These are phyloP conservation scores for Jordanella pulchra DNA, from an alignment of 2,797 vertebrate species.

Conservation along the genomic window DNA sequence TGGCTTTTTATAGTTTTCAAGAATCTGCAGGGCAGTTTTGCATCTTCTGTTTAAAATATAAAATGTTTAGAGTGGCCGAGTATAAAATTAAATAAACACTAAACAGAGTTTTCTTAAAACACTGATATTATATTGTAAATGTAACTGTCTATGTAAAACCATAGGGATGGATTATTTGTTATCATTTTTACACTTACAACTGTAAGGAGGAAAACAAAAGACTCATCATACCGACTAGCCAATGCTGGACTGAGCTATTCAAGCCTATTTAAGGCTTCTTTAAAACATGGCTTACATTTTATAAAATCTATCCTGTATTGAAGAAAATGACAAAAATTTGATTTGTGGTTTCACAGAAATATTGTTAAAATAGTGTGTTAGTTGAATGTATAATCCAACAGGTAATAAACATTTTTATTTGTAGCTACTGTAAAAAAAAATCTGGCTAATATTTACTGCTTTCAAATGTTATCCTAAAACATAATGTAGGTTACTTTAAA, in stretches of 20 bases:
- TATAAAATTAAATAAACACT: neutral
- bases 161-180: neutral
- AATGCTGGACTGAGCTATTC: neutral
- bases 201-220: neutral
- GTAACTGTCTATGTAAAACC: neutral
- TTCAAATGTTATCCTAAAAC: neutral
- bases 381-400: neutral
- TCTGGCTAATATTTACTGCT: neutral
- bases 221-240: neutral
- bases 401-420: neutral
- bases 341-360: neutral
- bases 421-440: neutral
- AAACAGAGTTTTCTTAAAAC: neutral
- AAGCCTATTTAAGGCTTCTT: neutral
- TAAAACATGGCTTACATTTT: neutral
- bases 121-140: neutral
- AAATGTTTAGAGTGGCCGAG: neutral
- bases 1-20: neutral
- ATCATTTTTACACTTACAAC: neutral
- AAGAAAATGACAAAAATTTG: neutral
- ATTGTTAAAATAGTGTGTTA: neutral
- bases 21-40: too few species aligned
- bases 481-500: neutral
- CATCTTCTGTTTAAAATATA: too few species aligned
- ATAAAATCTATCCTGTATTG: neutral